Percentiles rank a stretch among this genome's conserved stretches.
phyloP scores from a whole-genome alignment of 2,113 vertebrate genomes.

The Aix galericulata region DNA sequence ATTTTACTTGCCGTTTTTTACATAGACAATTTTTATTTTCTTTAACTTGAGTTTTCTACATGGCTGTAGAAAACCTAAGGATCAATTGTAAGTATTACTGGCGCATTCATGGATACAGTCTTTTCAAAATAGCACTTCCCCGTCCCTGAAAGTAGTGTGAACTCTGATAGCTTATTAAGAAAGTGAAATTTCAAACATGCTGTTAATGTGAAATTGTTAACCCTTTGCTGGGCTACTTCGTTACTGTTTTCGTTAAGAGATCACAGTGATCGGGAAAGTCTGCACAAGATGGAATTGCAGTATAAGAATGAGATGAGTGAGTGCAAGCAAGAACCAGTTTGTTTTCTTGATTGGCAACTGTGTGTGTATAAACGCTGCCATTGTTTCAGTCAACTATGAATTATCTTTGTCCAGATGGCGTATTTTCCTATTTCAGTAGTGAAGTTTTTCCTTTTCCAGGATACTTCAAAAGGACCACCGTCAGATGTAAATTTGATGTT shows the following conservation, averaged over 20 bases:
- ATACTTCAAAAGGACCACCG: neutral
- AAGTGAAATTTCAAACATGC: neutral
- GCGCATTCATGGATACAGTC: neutral
- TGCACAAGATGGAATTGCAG: neutral
- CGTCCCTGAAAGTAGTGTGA: neutral
- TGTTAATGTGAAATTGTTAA: neutral
- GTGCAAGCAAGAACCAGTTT: neutral
- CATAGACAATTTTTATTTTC: conserved; percentile 61
- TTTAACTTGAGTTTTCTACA: conserved; percentile 84
- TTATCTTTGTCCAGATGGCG: neutral
- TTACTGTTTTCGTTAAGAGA: neutral
- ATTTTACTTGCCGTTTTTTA: neutral
- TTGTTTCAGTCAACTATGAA: neutral
- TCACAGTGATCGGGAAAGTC: neutral
- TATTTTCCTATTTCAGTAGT: neutral
- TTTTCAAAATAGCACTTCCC: neutral
- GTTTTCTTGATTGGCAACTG: neutral
- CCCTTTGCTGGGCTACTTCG: neutral
- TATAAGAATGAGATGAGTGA: neutral
- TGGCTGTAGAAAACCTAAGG: conserved; percentile 97
- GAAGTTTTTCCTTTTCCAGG: neutral
- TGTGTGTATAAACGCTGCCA: neutral
- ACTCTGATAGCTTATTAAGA: neutral
- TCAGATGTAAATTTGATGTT: neutral
- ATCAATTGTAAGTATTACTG: conserved; percentile 90